Evolutionary conservation across 2,797 vertebrate species (phyloP).

Genomic region (Hipposideros larvatus): DNA sequence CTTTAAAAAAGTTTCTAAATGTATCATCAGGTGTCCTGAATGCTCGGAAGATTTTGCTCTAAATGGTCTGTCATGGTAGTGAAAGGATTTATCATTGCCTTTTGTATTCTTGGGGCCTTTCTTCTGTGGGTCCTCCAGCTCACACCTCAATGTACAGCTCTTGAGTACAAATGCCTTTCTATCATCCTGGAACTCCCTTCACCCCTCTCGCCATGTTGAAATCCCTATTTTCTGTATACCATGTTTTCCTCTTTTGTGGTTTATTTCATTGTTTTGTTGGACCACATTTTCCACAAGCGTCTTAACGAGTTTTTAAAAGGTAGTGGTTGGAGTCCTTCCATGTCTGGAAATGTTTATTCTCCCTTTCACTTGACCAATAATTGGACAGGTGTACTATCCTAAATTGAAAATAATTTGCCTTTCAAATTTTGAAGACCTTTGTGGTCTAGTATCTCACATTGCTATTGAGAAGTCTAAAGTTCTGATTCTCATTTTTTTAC

Average conservation of each 20-base stretch:
- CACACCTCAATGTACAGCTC: not conserved
- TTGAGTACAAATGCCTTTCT: not conserved
- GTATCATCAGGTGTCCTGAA: not conserved
- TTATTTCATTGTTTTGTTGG: not conserved
- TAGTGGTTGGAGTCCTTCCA: not conserved
- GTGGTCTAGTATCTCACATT: not conserved
- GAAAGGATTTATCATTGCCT: not conserved
- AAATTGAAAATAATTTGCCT: slow-evolving; percentile 21
- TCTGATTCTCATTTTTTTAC: not conserved
- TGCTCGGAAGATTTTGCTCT: not conserved
- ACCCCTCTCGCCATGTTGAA: not conserved
- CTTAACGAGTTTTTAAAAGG: not conserved
- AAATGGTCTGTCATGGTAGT: not conserved
- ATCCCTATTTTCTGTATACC: not conserved
- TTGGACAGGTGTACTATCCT: not conserved
- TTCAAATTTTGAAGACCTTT: not conserved
- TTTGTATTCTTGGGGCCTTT: not conserved
- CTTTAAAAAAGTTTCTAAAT: not conserved
- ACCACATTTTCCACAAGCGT: not conserved
- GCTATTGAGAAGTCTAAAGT: not conserved
- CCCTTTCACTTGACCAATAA: not conserved
- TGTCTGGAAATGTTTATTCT: not conserved
- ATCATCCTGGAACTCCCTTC: not conserved
- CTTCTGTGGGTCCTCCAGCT: not conserved
- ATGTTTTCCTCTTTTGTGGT: not conserved